Base-by-base conservation (phyloP, 2,113 vertebrate genomes). In the Lates calcarifer region DNA sequence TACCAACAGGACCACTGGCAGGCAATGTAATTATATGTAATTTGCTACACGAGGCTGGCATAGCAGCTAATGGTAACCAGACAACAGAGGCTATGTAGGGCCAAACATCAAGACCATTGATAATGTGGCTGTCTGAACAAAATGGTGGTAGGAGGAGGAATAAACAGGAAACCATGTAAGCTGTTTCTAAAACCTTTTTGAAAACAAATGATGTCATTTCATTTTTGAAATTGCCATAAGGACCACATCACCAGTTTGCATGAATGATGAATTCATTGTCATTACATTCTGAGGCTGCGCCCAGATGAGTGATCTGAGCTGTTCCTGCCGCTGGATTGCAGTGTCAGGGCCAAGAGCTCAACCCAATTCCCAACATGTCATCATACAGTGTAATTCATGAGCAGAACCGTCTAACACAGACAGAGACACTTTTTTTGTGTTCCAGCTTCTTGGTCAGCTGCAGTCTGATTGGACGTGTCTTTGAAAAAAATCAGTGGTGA, bases 1-100 rank as follows among this genome's bases (percentile, higher is more conserved):
- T 33, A 28, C 81, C 31, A 31, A 41, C 5, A 62, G 37, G 14
- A 55, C 17, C 5, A 55, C 10, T 43, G 22, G 45, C 33, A 43
- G 20, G 45, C 51, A 11, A 6, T 73, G 35, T 35, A 67, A 78
- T 66, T 64, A 57, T 41, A 39, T 26, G 22, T 78, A 43, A 66
- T 78, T 66, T 66, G 24, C 45, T 41, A 29, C 74, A 41, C 31
- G 57, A 33, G 35, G 51, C 58, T 63, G 39, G 39, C 49, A 47
- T n/a, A 37, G 49, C 58, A 63, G 57, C 41, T 58, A 57, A 37
- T 60, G 31, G 51, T 58, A 58, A 35, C 51, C 39, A 58, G 47
- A 61, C 65, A 39, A 61, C 41, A 13, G 13, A n/a, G 51, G 51
- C 39, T 20, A 57, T 65, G 49, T 49, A 31, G 31, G 31, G 45